Evolutionary conservation across 1,140 invertebrate genomes (phyloP), one percentile per base, ranked within the genome.

Genomic region (Zaprionus africanus): DNA sequence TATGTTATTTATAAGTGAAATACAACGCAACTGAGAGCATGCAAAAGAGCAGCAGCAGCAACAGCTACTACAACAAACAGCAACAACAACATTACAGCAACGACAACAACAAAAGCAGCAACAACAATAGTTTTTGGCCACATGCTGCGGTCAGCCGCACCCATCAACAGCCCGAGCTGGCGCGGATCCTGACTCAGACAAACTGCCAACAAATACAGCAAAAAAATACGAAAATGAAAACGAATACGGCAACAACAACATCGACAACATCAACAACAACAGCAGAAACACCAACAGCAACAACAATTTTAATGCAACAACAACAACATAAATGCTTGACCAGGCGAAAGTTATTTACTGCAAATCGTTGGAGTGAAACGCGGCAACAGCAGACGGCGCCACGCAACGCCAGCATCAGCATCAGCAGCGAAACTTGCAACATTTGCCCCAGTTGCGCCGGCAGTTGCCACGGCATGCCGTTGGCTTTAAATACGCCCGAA

Each of bases 261-360:
- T 3, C 22, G 22, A 22, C 22, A 22, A 22, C 57, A 58, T 1
- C n/a, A 12, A 17, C 17, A 41, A 43, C 34, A 43, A 28, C 26
- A 28, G n/a, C 58, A 26, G 38, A 26, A 64, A 31, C 28, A 31
- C 53, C 54, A 73, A 73, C 58, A 43, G 38, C 34, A 64, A 31
- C 28, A 31, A 61, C 54, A 73, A 73, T 59, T 77, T 66, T 31
- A 31, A 31, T 9, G 26, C 59, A 46, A 68, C 34, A 64, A 61
- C 54, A 73, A 61, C 54, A 73, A 73, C 56, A 79, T 66, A 66
- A 78, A 74, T 70, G 59, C 66, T 82, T 73, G 71, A 76, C 67
- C 74, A 71, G 74, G 78, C 78, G 84, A 88, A 88, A 88, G 81
- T 88, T 88, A 88, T 88, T 88, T 88, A 88, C 84, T 88, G 84